Evolutionary conservation across 2,888 invertebrate species (phyloP), one percentile per base, ranked within the genome.

Genomic region (Athetis lepigone): DNA sequence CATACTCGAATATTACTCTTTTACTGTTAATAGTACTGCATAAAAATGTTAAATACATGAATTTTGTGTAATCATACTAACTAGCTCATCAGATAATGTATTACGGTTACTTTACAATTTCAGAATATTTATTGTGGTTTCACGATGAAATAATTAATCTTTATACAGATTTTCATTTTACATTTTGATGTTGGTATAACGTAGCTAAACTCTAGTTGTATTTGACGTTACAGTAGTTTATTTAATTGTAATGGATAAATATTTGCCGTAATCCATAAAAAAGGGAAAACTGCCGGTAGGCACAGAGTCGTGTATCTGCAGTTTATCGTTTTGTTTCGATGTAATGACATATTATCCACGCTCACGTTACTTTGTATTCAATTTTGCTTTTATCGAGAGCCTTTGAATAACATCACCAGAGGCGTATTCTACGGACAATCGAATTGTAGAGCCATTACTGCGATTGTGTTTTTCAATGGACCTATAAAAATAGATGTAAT

Each of bases 401-500:
- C 77, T 85, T 87, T 86, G 83, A 86, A 87, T 88, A 85, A 84
- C 79, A 82, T 85, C 80, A 84, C 84, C 81, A 77, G 82, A 85
- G 82, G 86, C 84, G 85, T 79, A 84, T 79, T 77, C 80, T 75
- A 75, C 83, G 71, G 69, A 88, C 86, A 90, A 90, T 90, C 87
- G 84, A 86, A 89, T 89, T 87, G 88, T 88, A 75, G 79, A 88
- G 85, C 85, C 82, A 88, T 88, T 90, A 89, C 84, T 85, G 85
- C 83, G 87, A 89, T 89, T 89, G 87, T 88, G 82, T 88, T 87
- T 80, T 89, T 88, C 87, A 92, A 91, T 90, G 81, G 88, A 84
- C 80, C 85, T 86, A 88, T 90, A 88, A 88, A 91, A 91, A 89
- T 88, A 89, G 84, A 87, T 85, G 88, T 91, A 92, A 92, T 91